Conservation (phyloP, 2,113 vertebrate genomes). For the Poeciliopsis retropinna region DNA sequence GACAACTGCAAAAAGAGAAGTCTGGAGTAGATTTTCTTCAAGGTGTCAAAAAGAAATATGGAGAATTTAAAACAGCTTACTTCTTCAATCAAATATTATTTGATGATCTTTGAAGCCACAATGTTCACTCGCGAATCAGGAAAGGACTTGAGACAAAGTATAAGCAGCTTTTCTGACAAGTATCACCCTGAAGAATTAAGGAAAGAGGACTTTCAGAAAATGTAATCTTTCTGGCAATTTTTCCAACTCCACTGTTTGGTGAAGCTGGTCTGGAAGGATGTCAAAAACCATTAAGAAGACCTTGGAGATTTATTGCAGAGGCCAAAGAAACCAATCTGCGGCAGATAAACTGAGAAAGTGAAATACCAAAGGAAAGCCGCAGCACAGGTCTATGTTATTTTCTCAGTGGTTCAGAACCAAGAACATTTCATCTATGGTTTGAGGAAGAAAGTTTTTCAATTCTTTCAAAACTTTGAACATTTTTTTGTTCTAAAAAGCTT, state of each 20-base stretch:
- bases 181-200: constrained; percentile 27
- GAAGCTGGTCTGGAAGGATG: constrained; percentile 11
- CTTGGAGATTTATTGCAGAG: not conserved
- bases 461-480: not conserved
- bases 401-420: constrained; percentile 8
- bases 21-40: too few species aligned
- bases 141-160: not conserved
- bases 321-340: constrained; percentile 22
- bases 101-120: not conserved
- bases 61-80: not conserved
- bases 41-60: not conserved
- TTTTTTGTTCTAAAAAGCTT: not conserved
- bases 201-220: constrained; percentile 17
- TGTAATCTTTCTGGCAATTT: constrained; percentile 19
- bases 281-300: constrained; percentile 24
- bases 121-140: not conserved
- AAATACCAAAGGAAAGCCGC: not conserved
- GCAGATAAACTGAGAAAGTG: constrained; percentile 6
- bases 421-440: not conserved
- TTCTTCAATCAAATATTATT: not conserved
- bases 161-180: constrained; percentile 6
- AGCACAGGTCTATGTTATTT: constrained; percentile 1
- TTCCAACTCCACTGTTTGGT: not conserved
- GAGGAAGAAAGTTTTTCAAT: not conserved
- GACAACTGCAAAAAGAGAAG: too few species aligned